Base-by-base conservation (phyloP, 1,140 invertebrate genomes). In the Latrodectus geometricus region DNA sequence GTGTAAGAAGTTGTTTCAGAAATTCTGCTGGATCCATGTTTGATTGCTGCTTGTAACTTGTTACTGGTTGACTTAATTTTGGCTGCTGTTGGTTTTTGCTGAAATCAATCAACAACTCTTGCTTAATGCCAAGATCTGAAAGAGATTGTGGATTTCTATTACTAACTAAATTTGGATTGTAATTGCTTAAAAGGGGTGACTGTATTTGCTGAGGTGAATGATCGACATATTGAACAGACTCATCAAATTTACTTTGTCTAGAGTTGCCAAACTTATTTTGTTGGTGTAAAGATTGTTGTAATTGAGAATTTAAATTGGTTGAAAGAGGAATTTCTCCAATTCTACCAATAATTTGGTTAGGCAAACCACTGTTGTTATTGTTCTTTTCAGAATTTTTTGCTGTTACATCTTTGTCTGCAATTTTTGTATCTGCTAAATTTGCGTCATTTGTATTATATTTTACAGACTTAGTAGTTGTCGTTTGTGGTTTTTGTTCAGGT, bases 261-360 rank as follows among this genome's bases (percentile, higher is more conserved):
- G 74, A 77, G 12, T 9, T 17, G 3, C 74, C 83, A 70, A 48
- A 69, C 21, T 20, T 48, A 21, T 52, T 78, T 0, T 56, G 20
- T 11, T 12, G n/a, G 12, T 56, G 48, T 9, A 17, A 70, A 35
- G 68, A 56, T 3, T 70, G 54, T 78, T 56, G 50, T 17, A 70
- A 4, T 8, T 56, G 75, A 48, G 74, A 17, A 12, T 70, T 50
- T 9, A 80, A 35, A 23, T 73, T 49, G 56, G 76, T 52, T 4
- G 66, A 14, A 35, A 80, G 5, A 8, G 85, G 85, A 66, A 87
- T 56, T 65, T 87, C 85, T 11, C 85, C 85, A 4, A 87, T 20
- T 17, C 85, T 54, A 1, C 85, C 85, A 52, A 80, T 5, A 17
- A 87, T 87, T 23, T 87, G 68, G 12, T 87, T 87, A 52, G 65